These are phyloP conservation scores for Cantharis rufa DNA, from an alignment of 2,888 invertebrate genomes.

Conservation along the genomic window DNA sequence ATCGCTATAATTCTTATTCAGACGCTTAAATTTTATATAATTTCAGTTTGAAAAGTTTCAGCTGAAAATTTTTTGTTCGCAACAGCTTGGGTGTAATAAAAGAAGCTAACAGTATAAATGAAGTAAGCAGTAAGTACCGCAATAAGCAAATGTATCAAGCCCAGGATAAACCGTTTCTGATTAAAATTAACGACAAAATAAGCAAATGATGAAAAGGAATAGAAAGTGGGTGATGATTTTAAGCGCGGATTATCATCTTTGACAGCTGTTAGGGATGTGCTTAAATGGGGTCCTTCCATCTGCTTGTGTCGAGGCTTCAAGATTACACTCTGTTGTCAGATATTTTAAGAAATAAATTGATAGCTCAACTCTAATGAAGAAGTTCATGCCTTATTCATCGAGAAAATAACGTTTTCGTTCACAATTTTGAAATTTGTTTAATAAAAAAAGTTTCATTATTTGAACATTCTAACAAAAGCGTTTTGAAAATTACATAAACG, in stretches of 20 bases:
- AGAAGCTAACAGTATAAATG: background rate
- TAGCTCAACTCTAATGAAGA: background rate
- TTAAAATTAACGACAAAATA: background rate
- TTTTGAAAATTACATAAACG: background rate
- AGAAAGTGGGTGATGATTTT: background rate
- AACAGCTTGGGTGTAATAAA: background rate
- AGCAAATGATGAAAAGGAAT: background rate
- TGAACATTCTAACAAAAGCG: background rate
- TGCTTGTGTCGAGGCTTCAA: background rate
- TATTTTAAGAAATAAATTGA: background rate
- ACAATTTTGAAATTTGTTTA: background rate
- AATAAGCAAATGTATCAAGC: background rate
- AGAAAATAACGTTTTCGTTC: background rate
- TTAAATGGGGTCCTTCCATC: background rate
- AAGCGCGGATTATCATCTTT: background rate
- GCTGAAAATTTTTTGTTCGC: background rate
- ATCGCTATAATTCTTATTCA: background rate
- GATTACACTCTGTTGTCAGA: background rate
- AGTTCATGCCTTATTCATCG: background rate
- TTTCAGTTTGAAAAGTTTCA: background rate
- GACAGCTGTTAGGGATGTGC: background rate
- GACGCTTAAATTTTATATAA: background rate
- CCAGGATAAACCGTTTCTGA: background rate
- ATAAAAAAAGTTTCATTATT: background rate
- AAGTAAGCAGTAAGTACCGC: background rate